These are phyloP conservation scores for Macrosiphum euphorbiae DNA, from an alignment of 2,888 invertebrate genomes.

Conservation along the genomic window DNA sequence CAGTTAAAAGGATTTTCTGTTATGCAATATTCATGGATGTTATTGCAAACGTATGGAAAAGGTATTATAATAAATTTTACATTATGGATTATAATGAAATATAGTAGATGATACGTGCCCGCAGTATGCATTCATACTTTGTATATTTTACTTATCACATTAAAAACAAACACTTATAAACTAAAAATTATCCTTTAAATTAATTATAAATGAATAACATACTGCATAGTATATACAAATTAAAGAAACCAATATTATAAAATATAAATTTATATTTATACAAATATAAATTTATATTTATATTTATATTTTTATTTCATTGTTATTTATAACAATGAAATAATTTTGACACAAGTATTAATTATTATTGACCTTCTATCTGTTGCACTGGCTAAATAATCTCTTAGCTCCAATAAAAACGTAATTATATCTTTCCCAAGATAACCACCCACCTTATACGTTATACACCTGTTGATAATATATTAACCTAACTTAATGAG, in stretches of 20 bases:
- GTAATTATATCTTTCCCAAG: too few species aligned
- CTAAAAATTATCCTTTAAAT: background rate
- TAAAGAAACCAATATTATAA: background rate
- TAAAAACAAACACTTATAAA: background rate
- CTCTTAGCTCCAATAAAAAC: too few species aligned
- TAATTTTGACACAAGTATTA: background rate
- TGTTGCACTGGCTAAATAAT: too few species aligned
- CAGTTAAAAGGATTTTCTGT: constrained; percentile 90
- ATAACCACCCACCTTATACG: too few species aligned
- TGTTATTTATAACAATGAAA: background rate
- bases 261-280: background rate
- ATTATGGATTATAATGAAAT: background rate
- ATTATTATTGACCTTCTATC: background rate
- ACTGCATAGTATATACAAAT: background rate
- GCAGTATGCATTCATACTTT: background rate
- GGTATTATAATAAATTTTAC: constrained; percentile 72
- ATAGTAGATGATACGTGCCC: background rate
- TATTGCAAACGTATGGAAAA: constrained; percentile 81
- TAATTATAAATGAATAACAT: background rate
- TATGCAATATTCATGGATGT: constrained; percentile 92
- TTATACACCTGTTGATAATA: too few species aligned
- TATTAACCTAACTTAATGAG: too few species aligned
- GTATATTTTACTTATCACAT: background rate
- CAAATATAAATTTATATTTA: background rate
- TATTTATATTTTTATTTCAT: too few species aligned